A percentile compares a stretch with the other conserved stretches of the same genome.
These are phyloP conservation scores for Andrena dorsata DNA, from an alignment of 2,888 invertebrate species.

Conservation along the genomic window DNA sequence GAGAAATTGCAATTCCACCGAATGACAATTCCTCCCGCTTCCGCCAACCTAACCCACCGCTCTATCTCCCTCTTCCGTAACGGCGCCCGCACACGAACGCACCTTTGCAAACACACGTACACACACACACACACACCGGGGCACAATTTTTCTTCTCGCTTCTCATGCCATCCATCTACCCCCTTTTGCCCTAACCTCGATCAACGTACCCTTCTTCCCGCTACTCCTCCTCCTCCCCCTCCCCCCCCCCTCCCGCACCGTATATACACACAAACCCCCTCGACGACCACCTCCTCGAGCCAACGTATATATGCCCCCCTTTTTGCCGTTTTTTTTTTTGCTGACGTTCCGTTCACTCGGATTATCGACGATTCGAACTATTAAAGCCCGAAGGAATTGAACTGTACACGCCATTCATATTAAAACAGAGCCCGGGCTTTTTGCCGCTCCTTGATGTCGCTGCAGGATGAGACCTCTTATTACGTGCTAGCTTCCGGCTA, in stretches of 20 bases:
- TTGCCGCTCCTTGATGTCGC: slow-evolving; percentile 55
- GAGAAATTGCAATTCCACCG: slow-evolving; percentile 81
- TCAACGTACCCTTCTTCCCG: slow-evolving; percentile 16
- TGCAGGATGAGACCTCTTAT: slow-evolving; percentile 70
- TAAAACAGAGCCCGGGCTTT: slow-evolving; percentile 61
- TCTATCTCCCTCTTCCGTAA: slow-evolving; percentile 5
- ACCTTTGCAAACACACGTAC: slow-evolving; percentile 1
- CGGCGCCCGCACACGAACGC: slow-evolving; percentile 16
- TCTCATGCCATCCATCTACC: slow-evolving; percentile 35
- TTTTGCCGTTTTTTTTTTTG: slow-evolving; percentile 45
- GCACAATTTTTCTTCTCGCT: slow-evolving; percentile 47
- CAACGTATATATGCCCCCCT: slow-evolving; percentile 9
- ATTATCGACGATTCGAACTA: slow-evolving; percentile 76
- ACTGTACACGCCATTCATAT: slow-evolving; percentile 68
- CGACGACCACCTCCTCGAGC: slow-evolving; percentile 3
- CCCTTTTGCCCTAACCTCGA: slow-evolving; percentile 30
- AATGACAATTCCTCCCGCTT: slow-evolving; percentile 76
- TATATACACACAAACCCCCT: neutral
- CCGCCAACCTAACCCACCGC: slow-evolving; percentile 41
- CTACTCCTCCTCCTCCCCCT: neutral
- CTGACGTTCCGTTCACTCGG: slow-evolving; percentile 66
- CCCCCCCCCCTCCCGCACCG: neutral
- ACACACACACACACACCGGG: slow-evolving; percentile 16
- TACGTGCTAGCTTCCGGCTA: slow-evolving; percentile 65
- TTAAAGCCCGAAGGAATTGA: slow-evolving; percentile 73